phyloP scores from a whole-genome alignment of 2,797 vertebrate genomes.

The Sebastes melanostomus region DNA sequence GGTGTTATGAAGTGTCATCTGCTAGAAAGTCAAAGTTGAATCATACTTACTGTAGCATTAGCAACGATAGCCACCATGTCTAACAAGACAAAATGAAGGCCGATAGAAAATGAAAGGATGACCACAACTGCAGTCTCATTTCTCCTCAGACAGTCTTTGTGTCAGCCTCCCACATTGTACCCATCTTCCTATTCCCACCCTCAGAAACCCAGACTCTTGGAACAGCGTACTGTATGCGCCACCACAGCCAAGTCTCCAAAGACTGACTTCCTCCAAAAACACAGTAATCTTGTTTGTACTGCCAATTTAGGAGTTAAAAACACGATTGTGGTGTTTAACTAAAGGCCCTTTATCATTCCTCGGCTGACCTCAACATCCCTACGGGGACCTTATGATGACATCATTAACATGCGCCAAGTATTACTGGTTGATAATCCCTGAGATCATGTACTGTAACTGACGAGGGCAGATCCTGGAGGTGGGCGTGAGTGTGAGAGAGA shows the following conservation, averaged over 20 bases:
- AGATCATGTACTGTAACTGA: constrained; percentile 56
- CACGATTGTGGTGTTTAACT: constrained; percentile 83
- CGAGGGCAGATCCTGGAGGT: constrained; percentile 20
- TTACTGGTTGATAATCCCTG: constrained; percentile 64
- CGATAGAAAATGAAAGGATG: neutral
- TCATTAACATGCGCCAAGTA: constrained; percentile 66
- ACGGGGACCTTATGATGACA: constrained; percentile 70
- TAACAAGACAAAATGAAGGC: neutral
- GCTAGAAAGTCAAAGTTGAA: neutral
- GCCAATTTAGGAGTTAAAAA: constrained; percentile 79
- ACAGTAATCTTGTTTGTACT: constrained; percentile 80
- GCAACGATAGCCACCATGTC: neutral
- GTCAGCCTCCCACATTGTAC: constrained; percentile 51
- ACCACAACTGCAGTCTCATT: constrained; percentile 10
- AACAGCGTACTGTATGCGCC: neutral
- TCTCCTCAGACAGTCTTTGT: constrained; percentile 50
- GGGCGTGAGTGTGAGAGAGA: constrained; percentile 36
- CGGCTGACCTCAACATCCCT: constrained; percentile 81
- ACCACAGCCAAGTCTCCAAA: constrained; percentile 65
- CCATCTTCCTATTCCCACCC: constrained; percentile 61
- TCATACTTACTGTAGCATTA: neutral
- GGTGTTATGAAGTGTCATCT: neutral
- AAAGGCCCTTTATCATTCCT: constrained; percentile 82
- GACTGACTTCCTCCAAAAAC: constrained; percentile 77
- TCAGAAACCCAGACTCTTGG: constrained; percentile 66